phyloP scores from a whole-genome alignment of 2,113 vertebrate genomes.

The Ameiurus melas region DNA sequence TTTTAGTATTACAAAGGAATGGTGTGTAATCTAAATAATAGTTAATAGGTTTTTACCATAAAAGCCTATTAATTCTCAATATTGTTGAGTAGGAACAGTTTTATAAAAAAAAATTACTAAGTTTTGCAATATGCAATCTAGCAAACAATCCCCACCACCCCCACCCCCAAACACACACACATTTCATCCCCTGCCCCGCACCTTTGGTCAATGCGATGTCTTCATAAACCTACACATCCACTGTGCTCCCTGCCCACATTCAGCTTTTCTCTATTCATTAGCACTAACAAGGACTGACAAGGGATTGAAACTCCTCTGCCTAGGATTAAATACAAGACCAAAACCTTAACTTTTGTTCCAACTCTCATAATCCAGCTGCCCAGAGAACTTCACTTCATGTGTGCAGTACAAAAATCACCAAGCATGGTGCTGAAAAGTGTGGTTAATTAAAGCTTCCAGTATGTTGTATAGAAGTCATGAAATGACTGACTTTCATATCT shows the following conservation, averaged over 20 bases:
- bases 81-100: not conserved
- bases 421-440: not conserved
- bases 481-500: not conserved
- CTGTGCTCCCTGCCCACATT: conserved; percentile 23
- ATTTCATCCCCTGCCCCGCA: no score
- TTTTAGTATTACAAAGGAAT: not conserved
- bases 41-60: no score
- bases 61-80: not conserved
- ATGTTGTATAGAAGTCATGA: not conserved
- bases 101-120: not conserved
- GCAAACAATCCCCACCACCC: no score
- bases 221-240: conserved; percentile 5
- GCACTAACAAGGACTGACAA: conserved; percentile 45
- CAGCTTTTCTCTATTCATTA: conserved; percentile 47
- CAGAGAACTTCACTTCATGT: conserved; percentile 24
- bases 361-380: conserved; percentile 34
- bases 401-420: conserved; percentile 16
- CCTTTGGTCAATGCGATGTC: conserved; percentile 16
- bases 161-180: no score
- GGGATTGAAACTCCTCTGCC: conserved; percentile 40
- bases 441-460: not conserved
- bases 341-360: conserved; percentile 37
- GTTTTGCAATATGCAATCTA: not conserved
- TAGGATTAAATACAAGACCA: conserved; percentile 38
- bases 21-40: not conserved